Evolutionary conservation across 2,797 vertebrate genomes (phyloP), one percentile per base, ranked within the genome.

Genomic region (Ispidina picta): DNA sequence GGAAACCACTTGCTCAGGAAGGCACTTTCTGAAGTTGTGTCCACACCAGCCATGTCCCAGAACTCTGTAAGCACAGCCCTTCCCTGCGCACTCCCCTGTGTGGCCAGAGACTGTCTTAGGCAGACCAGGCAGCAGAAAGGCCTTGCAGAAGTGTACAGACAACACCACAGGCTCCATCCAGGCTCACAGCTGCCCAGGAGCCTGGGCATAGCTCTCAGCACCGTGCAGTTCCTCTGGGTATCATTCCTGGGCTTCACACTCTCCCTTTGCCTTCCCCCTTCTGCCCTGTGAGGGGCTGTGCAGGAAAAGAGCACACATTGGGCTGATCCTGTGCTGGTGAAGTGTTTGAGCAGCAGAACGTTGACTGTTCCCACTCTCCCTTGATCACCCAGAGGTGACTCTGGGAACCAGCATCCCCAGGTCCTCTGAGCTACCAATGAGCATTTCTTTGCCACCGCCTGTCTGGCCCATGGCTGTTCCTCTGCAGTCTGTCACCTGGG

Each of bases 91-190:
- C 9, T 48, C 31, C 16, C 8, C 62, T 84, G 23, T 4, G 2
- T 7, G 23, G 29, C 26, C 66, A 28, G 33, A 83, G 54, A 16
- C 44, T 9, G 39, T 71, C n/a, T 70, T 5, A 1, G 58, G 43
- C 39, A 87, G 25, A 54, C 3, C 25, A 60, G 51, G 37, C 10
- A 25, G 22, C 55, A 85, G 23, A 21, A 46, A 44, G 35, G 21
- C 26, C 41, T 79, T 15, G 1, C n/a, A 72, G 68, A 60, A 41
- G 12, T 3, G 3, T 66, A 60, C 44, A 46, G 23, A 4, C 44
- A 64, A 4, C 44, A 64, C 35, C 5, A 4, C 2, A 23, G 54
- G 16, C 31, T 48, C 35, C 0, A 0, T 52, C 33, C 15, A 39
- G 29, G 55, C 79, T 85, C 5, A 2, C 58, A 56, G 31, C 31